Evolutionary conservation across 2,113 vertebrate species (phyloP), one percentile per base, ranked within the genome.

Genomic region (Lagopus leucura): DNA sequence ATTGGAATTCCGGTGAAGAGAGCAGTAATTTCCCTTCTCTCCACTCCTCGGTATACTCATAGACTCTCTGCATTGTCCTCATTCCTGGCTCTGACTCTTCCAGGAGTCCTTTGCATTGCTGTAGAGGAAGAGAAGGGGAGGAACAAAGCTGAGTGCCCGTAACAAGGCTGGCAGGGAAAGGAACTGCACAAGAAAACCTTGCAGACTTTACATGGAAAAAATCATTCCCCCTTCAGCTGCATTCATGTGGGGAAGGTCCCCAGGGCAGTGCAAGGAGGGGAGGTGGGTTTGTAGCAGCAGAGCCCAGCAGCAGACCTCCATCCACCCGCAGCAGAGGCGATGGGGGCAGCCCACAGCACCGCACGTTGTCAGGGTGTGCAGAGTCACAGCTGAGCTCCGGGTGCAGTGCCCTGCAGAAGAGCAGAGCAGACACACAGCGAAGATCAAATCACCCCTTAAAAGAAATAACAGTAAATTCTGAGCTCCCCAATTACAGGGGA

Each of bases 401-500:
- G 72, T 61, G 58, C 36, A 14, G 1, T 0, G 0, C 71, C 84
- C 63, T 32, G 76, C 54, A 11, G 74, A 47, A 28, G 1, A 45
- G 69, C 40, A n/a, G 70, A 61, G 4, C 92, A 79, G 77, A 27
- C 77, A 66, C 2, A 3, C 90, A 72, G 94, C 70, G 42, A 92
- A 94, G 93, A 90, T 84, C 95, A 88, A 86, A 95, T 95, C 54
- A 91, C 64, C 89, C 78, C 75, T 71, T 94, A 81, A 90, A 94
- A 92, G 83, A 90, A 95, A 95, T 69, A 91, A 92, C 92, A 92
- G 84, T 95, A 95, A 97, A 96, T 96, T 69, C 92, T 60, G 43
- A 88, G 73, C 90, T 94, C 96, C 91, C 84, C 92, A 92, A 66
- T 96, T 96, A 95, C 70, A 43, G 36, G 60, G 75, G 82, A 88